Evolutionary conservation across 2,113 vertebrate genomes (phyloP).

Genomic region (Ictalurus punctatus): DNA sequence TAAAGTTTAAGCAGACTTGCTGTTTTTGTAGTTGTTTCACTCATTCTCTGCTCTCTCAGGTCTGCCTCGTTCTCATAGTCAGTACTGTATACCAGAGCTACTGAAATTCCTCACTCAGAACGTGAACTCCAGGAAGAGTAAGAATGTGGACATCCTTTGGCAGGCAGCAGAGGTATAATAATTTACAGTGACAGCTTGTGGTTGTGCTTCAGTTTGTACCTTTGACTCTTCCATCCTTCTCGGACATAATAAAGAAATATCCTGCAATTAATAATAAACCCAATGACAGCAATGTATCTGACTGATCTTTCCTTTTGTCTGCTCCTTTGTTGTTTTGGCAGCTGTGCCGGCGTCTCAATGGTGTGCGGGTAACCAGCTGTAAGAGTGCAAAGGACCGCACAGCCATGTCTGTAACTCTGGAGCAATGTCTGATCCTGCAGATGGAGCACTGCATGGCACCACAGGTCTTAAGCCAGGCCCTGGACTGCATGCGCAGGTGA

Average conservation of each 20-base stretch:
- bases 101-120: slow-evolving; percentile 90
- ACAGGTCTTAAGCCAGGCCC: slow-evolving; percentile 95
- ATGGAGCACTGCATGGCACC: slow-evolving; percentile 95
- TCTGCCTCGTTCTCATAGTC: slow-evolving; percentile 91
- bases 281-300: neutral
- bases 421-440: slow-evolving; percentile 95
- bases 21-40: neutral
- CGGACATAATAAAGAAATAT: neutral
- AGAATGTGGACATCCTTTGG: slow-evolving; percentile 98
- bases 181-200: neutral
- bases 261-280: neutral
- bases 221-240: too few species aligned
- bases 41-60: slow-evolving; percentile 67
- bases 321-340: slow-evolving; percentile 55
- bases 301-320: neutral
- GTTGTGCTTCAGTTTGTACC: slow-evolving; percentile 7
- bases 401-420: slow-evolving; percentile 96
- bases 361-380: slow-evolving; percentile 95
- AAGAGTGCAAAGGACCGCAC: slow-evolving; percentile 99
- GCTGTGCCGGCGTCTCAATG: slow-evolving; percentile 92
- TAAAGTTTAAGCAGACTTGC: neutral
- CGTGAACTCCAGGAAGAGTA: slow-evolving; percentile 89
- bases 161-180: slow-evolving; percentile 93
- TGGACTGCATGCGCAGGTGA: slow-evolving; percentile 99
- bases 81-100: slow-evolving; percentile 89